Conservation (phyloP, 2,113 vertebrate species). For the Synchiropus splendidus region DNA sequence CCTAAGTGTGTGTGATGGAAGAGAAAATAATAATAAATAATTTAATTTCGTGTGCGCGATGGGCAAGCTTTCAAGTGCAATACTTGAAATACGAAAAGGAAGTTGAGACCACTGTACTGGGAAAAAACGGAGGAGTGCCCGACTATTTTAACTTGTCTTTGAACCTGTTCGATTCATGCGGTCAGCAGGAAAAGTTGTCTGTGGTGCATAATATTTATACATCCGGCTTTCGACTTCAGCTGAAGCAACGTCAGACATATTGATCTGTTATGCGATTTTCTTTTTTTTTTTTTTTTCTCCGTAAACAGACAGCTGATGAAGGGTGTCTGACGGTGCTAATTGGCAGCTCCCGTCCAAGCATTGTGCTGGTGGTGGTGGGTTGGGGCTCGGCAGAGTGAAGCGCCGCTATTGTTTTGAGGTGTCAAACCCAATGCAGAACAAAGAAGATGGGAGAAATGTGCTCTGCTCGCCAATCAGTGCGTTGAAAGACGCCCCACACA, state of each 20-base stretch:
- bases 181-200: neutral
- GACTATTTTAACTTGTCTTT: conserved; percentile 34
- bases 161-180: conserved; percentile 1
- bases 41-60: too few species aligned
- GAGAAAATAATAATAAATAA: too few species aligned
- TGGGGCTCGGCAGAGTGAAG: conserved; percentile 57
- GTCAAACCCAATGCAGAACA: conserved; percentile 68
- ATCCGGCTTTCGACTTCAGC: conserved; percentile 11
- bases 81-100: too few species aligned
- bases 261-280: conserved; percentile 34
- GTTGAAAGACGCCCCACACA: conserved; percentile 34
- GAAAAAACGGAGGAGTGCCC: conserved; percentile 13
- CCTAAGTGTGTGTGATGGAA: too few species aligned
- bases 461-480: conserved; percentile 44
- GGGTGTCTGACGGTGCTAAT: conserved; percentile 67
- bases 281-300: conserved; percentile 23
- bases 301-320: conserved; percentile 54
- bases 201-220: too few species aligned
- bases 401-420: conserved; percentile 67
- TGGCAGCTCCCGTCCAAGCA: conserved; percentile 60
- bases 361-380: conserved; percentile 46
- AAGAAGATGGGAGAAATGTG: conserved; percentile 64
- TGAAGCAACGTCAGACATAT: conserved; percentile 37
- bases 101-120: neutral
- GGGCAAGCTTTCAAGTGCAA: too few species aligned